phyloP scores from a whole-genome alignment of 2,113 vertebrate genomes.

The Ictidomys tridecemlineatus region DNA sequence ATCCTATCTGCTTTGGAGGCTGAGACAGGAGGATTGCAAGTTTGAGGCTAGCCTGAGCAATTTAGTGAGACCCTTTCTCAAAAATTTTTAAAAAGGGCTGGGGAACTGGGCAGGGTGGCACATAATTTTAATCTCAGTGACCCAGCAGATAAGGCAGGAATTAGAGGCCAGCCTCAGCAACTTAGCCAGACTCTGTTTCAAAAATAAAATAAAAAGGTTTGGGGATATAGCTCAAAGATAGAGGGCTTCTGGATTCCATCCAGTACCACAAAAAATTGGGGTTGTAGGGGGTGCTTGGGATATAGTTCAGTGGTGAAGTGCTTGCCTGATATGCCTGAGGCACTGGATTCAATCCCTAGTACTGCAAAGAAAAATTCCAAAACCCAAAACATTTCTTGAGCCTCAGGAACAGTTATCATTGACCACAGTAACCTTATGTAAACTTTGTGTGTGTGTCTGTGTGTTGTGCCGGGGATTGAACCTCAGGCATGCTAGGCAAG shows the following conservation, averaged over 20 bases:
- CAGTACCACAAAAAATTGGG: too few species aligned
- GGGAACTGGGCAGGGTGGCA: too few species aligned
- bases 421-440: neutral
- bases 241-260: too few species aligned
- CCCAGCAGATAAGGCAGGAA: too few species aligned
- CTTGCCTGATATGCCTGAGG: too few species aligned
- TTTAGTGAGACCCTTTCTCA: neutral
- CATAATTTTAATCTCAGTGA: too few species aligned
- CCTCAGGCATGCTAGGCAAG: too few species aligned
- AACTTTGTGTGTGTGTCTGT: neutral
- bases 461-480: neutral
- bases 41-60: neutral
- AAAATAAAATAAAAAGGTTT: too few species aligned
- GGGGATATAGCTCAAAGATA: neutral
- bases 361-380: neutral
- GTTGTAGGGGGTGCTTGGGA: too few species aligned
- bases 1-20: neutral
- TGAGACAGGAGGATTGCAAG: neutral
- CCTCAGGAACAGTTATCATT: neutral
- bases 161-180: too few species aligned
- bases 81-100: neutral
- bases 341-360: neutral
- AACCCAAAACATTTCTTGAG: neutral
- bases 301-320: neutral
- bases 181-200: too few species aligned